Evolutionary conservation across 2,797 vertebrate species (phyloP).

Genomic region (Myotis myotis): DNA sequence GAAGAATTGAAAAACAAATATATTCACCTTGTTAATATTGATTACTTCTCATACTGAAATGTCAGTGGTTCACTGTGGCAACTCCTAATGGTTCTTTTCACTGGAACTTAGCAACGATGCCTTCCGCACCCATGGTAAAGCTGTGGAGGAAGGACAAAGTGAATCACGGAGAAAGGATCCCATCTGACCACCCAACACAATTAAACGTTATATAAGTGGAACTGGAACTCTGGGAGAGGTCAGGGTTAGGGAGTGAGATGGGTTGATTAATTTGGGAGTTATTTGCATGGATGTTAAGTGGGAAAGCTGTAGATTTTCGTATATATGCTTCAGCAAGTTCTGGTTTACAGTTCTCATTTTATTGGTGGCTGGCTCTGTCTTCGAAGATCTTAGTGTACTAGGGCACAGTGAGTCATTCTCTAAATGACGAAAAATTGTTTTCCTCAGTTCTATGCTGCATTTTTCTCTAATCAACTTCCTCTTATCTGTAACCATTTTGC

Average conservation of each 20-base stretch:
- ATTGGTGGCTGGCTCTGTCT: conserved; percentile 19
- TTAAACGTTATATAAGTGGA: background rate
- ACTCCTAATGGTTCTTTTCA: background rate
- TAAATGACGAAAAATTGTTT: background rate
- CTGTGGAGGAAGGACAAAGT: background rate
- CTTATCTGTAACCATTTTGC: background rate
- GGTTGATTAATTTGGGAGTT: background rate
- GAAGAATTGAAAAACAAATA: background rate
- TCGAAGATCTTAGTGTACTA: background rate
- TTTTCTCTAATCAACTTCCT: background rate
- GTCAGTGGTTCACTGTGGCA: background rate
- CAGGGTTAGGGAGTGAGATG: background rate
- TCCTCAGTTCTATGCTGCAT: background rate
- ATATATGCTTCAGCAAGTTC: background rate
- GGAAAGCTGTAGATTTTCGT: background rate
- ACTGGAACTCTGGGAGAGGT: background rate
- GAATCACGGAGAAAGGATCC: background rate
- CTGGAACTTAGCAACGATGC: background rate
- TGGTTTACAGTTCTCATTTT: background rate
- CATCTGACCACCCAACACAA: background rate
- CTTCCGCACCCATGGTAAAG: background rate
- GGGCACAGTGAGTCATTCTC: conserved; percentile 5
- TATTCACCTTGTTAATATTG: background rate
- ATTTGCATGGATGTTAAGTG: background rate
- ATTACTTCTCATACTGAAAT: background rate